phyloP scores from a whole-genome alignment of 2,888 invertebrate genomes.

The Drosophila tanythrix region DNA sequence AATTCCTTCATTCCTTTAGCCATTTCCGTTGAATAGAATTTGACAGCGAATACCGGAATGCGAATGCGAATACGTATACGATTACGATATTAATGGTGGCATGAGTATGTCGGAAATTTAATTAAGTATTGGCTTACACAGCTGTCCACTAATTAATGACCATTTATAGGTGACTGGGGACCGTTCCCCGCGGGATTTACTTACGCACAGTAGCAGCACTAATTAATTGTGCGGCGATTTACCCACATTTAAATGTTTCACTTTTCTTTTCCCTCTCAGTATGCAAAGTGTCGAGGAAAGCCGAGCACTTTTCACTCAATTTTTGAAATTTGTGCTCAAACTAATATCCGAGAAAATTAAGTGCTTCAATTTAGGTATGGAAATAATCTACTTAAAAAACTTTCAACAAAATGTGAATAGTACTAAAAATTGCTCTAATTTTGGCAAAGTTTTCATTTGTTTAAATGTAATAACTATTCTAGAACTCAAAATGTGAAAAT shows the following conservation, averaged over 20 bases:
- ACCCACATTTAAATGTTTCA: slow-evolving; percentile 13
- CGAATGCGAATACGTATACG: not conserved
- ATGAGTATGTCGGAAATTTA: not conserved
- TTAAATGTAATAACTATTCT: no score
- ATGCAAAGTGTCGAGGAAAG: not conserved
- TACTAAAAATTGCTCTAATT: not conserved
- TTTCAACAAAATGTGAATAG: not conserved
- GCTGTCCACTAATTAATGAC: slow-evolving; percentile 68
- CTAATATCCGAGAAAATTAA: not conserved
- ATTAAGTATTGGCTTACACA: slow-evolving; percentile 52
- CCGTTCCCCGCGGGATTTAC: slow-evolving; percentile 27
- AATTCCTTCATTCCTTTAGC: slow-evolving; percentile 29
- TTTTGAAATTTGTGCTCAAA: not conserved
- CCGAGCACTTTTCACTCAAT: slow-evolving; percentile 9
- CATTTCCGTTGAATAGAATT: slow-evolving; percentile 39
- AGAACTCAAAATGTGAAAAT: not conserved
- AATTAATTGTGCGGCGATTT: slow-evolving; percentile 62
- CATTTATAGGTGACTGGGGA: slow-evolving; percentile 20
- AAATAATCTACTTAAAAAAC: not conserved
- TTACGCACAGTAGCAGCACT: slow-evolving; percentile 9
- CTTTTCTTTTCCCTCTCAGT: not conserved
- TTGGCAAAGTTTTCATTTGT: not conserved
- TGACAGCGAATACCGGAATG: slow-evolving; percentile 27
- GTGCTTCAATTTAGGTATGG: not conserved
- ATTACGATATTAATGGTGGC: not conserved